These are phyloP conservation scores for Eustalomyia histrio DNA, from an alignment of 2,888 invertebrate genomes.

Conservation along the genomic window DNA sequence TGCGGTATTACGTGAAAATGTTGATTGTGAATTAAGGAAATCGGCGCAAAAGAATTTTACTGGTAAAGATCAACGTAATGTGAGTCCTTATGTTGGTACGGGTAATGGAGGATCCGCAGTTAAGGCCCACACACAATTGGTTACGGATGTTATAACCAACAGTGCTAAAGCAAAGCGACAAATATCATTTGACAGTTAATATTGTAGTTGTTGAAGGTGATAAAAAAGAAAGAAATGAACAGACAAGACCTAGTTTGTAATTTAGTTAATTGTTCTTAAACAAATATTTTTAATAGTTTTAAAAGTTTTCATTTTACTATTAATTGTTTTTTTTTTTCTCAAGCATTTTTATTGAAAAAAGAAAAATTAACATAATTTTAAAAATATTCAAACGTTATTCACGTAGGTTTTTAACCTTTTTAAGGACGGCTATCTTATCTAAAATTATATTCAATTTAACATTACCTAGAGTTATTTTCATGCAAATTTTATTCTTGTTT, in stretches of 20 bases:
- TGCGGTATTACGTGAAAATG: constrained; percentile 76
- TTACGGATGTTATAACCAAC: constrained; percentile 33
- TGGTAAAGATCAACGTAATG: constrained; percentile 77
- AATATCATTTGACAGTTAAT: constrained; percentile 82
- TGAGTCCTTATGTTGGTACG: constrained; percentile 73
- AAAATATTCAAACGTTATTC: neutral
- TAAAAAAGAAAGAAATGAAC: neutral
- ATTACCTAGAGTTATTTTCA: too few species aligned
- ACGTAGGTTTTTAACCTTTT: neutral
- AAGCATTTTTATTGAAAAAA: constrained; percentile 31
- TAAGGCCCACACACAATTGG: constrained; percentile 55
- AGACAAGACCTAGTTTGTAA: constrained; percentile 34
- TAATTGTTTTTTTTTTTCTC: constrained; percentile 20
- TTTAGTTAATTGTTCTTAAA: constrained; percentile 57
- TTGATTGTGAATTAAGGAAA: constrained; percentile 74
- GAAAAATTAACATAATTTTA: neutral
- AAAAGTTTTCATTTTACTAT: constrained; percentile 29
- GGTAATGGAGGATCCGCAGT: constrained; percentile 52
- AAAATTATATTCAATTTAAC: too few species aligned
- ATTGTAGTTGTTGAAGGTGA: constrained; percentile 2
- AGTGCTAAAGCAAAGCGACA: constrained; percentile 82
- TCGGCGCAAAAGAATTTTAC: constrained; percentile 78
- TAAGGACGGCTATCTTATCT: too few species aligned
- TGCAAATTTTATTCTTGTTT: too few species aligned
- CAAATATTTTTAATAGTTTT: constrained; percentile 27